These are phyloP conservation scores for Nanorana parkeri DNA, from an alignment of 2,113 vertebrate genomes.

Conservation along the genomic window DNA sequence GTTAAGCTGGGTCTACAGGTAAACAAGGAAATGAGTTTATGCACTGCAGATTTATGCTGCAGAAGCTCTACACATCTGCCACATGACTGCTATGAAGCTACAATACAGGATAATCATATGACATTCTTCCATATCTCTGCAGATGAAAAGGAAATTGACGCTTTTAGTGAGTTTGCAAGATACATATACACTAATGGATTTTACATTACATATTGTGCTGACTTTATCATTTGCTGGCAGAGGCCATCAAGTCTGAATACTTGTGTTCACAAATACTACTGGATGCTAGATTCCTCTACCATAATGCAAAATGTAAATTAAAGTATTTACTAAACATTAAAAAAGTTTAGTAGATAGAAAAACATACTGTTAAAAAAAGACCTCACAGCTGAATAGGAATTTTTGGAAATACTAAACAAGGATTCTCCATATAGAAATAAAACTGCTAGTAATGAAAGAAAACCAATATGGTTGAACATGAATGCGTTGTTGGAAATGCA, in stretches of 20 bases:
- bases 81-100: neutral
- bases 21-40: neutral
- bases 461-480: too few relatives aligned
- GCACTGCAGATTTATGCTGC: neutral
- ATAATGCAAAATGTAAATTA: conserved; percentile 41
- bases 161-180: neutral
- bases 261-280: conserved; percentile 37
- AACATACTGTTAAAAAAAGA: too few relatives aligned
- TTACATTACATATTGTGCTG: neutral
- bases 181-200: neutral
- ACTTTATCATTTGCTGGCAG: conserved; percentile 33
- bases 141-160: neutral
- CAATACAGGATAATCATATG: neutral
- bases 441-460: too few relatives aligned
- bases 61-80: neutral
- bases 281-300: conserved; percentile 28
- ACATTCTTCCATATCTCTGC: neutral
- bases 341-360: too few relatives aligned
- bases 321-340: conserved; percentile 36
- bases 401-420: too few relatives aligned
- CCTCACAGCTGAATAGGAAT: too few relatives aligned
- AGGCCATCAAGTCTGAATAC: conserved; percentile 33
- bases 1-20: neutral
- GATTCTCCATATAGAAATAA: too few relatives aligned
- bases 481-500: too few relatives aligned